Conservation (phyloP, 2,888 invertebrate species). For the Trissolcus brochymenae region DNA sequence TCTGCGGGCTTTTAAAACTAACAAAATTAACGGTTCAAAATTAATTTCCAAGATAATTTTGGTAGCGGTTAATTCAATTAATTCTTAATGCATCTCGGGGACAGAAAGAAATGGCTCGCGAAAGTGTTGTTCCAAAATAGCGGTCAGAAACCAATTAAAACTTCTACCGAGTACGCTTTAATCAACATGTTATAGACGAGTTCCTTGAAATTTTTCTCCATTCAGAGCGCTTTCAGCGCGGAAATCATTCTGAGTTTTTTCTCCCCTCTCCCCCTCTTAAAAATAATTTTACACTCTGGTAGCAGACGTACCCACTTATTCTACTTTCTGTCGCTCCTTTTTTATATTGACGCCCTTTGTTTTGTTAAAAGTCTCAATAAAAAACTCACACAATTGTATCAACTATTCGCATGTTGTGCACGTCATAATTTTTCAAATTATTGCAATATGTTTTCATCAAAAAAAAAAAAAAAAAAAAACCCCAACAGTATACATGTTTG, state of each 20-base stretch:
- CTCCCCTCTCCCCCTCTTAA: slow-evolving; percentile 3
- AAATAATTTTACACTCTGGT: slow-evolving; percentile 26
- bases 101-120: slow-evolving; percentile 8
- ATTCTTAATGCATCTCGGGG: slow-evolving; percentile 14
- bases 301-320: slow-evolving; percentile 39
- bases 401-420: slow-evolving; percentile 14
- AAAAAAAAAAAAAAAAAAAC: too few species aligned
- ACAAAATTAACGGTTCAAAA: slow-evolving; percentile 49
- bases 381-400: not conserved
- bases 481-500: too few species aligned
- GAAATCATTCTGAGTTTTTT: slow-evolving; percentile 10
- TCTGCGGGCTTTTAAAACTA: slow-evolving; percentile 48
- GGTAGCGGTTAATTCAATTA: slow-evolving; percentile 35
- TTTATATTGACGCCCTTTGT: slow-evolving; percentile 21
- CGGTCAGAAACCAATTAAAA: slow-evolving; percentile 8
- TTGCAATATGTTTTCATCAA: not conserved
- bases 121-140: slow-evolving; percentile 11
- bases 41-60: slow-evolving; percentile 42
- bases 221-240: not conserved
- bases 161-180: slow-evolving; percentile 7
- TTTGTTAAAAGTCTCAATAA: slow-evolving; percentile 25
- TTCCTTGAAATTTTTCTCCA: slow-evolving; percentile 1
- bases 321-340: slow-evolving; percentile 24
- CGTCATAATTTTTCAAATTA: not conserved
- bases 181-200: slow-evolving; percentile 6